Percentiles rank a stretch among this genome's conserved stretches.
These are phyloP conservation scores for Bubo blakistoni DNA, from an alignment of 2,113 vertebrate species.

Conservation along the genomic window DNA sequence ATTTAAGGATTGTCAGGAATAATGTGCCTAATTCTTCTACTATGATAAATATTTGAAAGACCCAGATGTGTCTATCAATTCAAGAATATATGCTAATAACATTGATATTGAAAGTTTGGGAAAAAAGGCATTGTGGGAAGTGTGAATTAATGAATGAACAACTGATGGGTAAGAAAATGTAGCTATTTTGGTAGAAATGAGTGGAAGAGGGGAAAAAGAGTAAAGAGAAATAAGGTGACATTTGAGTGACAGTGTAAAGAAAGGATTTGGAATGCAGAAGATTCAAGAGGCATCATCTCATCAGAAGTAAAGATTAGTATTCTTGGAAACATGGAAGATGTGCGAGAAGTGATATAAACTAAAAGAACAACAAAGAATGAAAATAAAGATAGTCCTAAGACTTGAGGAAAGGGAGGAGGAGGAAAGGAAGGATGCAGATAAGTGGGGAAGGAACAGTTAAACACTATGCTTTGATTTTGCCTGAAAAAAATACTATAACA, in stretches of 20 bases:
- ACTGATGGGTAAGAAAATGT: not conserved
- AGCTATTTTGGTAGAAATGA: not conserved
- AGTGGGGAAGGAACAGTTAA: not conserved
- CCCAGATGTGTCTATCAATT: not conserved
- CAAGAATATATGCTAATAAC: not conserved
- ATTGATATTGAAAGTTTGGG: not conserved
- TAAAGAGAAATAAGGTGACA: not conserved
- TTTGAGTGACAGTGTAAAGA: constrained; percentile 14
- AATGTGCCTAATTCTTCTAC: not conserved
- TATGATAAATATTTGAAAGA: not conserved
- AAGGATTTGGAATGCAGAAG: not conserved
- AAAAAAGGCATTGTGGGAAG: not conserved
- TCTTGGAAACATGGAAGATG: not conserved
- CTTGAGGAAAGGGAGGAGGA: not conserved
- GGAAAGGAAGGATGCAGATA: not conserved
- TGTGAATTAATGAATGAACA: not conserved
- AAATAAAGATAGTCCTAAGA: not conserved
- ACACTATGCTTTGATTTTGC: not conserved
- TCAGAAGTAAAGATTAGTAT: constrained; percentile 4
- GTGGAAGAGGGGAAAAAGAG: not conserved
- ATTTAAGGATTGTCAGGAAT: not conserved
- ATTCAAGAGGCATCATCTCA: not conserved
- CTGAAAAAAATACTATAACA: not conserved
- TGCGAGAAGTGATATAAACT: not conserved
- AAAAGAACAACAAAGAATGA: not conserved